These are phyloP conservation scores for Heliconius hermathena DNA, from an alignment of 1,140 invertebrate species.

Conservation along the genomic window DNA sequence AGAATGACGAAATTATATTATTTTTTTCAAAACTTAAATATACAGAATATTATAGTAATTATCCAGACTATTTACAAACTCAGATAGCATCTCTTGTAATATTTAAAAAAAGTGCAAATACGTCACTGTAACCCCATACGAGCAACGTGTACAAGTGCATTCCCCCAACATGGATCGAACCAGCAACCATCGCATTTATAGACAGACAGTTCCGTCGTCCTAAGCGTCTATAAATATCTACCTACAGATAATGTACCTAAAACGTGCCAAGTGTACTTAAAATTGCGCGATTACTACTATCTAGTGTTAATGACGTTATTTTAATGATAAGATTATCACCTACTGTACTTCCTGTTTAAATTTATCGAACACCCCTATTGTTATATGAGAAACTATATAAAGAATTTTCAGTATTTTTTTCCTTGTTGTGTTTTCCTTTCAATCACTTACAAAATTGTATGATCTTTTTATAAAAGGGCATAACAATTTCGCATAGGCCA, in stretches of 20 bases:
- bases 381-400: not conserved
- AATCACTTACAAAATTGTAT: too few species aligned
- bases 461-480: too few species aligned
- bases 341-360: not conserved
- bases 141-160: too few species aligned
- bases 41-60: too few species aligned
- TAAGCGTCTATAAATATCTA: not conserved
- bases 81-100: too few species aligned
- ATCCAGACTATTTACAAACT: too few species aligned
- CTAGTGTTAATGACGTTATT: not conserved
- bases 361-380: not conserved
- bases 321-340: not conserved
- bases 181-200: not conserved
- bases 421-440: not conserved
- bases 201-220: too few species aligned
- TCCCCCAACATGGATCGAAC: not conserved
- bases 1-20: too few species aligned
- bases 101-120: too few species aligned
- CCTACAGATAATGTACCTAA: not conserved
- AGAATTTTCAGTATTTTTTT: not conserved
- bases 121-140: too few species aligned
- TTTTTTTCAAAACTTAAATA: too few species aligned
- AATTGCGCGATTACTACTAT: not conserved
- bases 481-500: too few species aligned
- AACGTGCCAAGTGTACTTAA: not conserved